Conservation (phyloP, 2,797 vertebrate species). For the Discoglossus pictus region DNA sequence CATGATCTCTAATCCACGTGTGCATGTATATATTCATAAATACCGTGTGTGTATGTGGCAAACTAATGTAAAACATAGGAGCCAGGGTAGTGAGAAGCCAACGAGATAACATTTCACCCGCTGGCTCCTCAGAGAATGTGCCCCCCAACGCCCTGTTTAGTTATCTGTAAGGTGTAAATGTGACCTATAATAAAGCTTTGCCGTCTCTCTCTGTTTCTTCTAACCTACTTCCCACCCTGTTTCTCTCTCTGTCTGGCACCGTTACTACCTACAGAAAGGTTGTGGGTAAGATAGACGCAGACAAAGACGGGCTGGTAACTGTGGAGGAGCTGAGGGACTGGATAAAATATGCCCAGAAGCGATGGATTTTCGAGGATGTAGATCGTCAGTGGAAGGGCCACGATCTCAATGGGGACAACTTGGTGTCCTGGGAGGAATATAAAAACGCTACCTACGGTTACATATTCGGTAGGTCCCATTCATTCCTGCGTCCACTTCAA, state of each 20-base stretch:
- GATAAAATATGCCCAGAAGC: slow-evolving; percentile 96
- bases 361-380: slow-evolving; percentile 98
- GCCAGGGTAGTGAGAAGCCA: no score
- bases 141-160: no score
- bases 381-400: slow-evolving; percentile 97
- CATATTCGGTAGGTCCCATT: slow-evolving; percentile 81
- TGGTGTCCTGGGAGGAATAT: slow-evolving; percentile 96
- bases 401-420: slow-evolving; percentile 88
- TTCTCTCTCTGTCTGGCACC: slow-evolving; percentile 59
- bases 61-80: no score
- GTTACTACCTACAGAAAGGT: slow-evolving; percentile 79
- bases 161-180: no score
- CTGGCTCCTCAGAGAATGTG: no score
- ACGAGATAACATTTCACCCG: no score
- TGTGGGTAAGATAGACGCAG: slow-evolving; percentile 90
- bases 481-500: slow-evolving; percentile 54
- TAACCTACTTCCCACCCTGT: no score
- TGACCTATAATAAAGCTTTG: no score
- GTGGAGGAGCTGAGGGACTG: slow-evolving; percentile 90
- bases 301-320: slow-evolving; percentile 89
- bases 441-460: slow-evolving; percentile 97
- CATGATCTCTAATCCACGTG: no score
- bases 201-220: no score
- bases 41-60: no score
- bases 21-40: no score